phyloP scores from a whole-genome alignment of 2,113 vertebrate genomes.

The Edolisoma coerulescens region DNA sequence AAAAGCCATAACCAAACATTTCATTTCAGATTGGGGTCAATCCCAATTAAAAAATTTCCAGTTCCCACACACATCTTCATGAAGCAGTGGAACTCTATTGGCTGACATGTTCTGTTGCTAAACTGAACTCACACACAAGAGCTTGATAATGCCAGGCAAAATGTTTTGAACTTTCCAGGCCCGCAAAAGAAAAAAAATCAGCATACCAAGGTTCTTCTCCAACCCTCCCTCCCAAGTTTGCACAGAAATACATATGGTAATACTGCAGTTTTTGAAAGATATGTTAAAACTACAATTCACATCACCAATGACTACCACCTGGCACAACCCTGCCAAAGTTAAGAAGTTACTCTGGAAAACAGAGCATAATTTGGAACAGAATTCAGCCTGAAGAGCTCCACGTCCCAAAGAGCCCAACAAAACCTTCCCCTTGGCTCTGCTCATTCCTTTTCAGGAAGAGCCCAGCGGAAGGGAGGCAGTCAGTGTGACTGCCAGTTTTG shows the following conservation, averaged over 20 bases:
- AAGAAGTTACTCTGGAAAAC: background rate
- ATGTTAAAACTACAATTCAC: background rate
- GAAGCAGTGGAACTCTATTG: background rate
- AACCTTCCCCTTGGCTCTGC: background rate
- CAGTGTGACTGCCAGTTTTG: slow-evolving; percentile 24
- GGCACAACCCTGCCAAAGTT: background rate
- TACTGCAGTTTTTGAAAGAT: background rate
- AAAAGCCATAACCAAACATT: background rate
- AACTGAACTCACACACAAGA: background rate
- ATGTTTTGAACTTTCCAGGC: background rate
- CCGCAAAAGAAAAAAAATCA: background rate
- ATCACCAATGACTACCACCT: background rate
- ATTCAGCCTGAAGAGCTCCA: background rate
- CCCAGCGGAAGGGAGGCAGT: background rate
- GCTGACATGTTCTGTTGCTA: background rate
- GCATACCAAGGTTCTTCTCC: background rate
- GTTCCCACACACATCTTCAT: background rate
- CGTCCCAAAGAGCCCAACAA: slow-evolving; percentile 8
- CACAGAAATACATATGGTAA: background rate
- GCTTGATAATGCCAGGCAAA: background rate
- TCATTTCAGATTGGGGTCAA: background rate
- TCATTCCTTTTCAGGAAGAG: background rate
- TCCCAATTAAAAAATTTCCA: background rate
- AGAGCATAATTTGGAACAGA: slow-evolving; percentile 11
- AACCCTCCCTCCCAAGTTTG: background rate